phyloP scores from a whole-genome alignment of 2,113 vertebrate genomes.

The Dipodomys ordii region DNA sequence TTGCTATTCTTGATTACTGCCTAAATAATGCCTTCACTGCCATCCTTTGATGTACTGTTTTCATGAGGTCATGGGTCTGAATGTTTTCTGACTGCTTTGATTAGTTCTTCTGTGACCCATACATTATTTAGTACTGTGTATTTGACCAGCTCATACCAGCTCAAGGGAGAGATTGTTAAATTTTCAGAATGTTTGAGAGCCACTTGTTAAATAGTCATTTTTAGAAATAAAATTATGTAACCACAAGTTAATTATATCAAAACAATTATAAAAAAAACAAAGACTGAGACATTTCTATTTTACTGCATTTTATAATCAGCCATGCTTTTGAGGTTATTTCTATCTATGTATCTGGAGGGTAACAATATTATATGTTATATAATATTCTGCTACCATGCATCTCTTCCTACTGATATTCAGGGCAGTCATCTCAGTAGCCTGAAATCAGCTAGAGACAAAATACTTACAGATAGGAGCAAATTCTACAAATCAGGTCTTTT shows the following conservation, averaged over 20 bases:
- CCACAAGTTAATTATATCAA: background rate
- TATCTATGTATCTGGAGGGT: background rate
- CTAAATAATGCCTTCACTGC: background rate
- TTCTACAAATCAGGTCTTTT: background rate
- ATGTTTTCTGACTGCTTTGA: background rate
- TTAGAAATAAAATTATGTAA: background rate
- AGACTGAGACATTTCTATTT: background rate
- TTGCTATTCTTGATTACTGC: background rate
- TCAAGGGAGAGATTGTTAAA: background rate
- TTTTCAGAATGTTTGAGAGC: constrained; percentile 5
- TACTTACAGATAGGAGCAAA: background rate
- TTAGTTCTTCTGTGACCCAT: background rate
- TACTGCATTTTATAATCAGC: background rate
- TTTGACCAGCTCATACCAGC: background rate
- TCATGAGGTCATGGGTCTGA: background rate
- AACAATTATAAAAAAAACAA: constrained; percentile 1
- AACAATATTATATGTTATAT: background rate
- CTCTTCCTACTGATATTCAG: background rate
- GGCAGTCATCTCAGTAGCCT: background rate
- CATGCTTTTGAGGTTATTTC: background rate
- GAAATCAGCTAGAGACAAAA: background rate
- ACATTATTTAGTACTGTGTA: background rate
- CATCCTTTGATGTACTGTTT: background rate
- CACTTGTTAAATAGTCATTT: background rate
- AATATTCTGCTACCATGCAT: background rate